phyloP scores from a whole-genome alignment of 2,888 invertebrate genomes.

The Xestoiulus laeticollis region DNA sequence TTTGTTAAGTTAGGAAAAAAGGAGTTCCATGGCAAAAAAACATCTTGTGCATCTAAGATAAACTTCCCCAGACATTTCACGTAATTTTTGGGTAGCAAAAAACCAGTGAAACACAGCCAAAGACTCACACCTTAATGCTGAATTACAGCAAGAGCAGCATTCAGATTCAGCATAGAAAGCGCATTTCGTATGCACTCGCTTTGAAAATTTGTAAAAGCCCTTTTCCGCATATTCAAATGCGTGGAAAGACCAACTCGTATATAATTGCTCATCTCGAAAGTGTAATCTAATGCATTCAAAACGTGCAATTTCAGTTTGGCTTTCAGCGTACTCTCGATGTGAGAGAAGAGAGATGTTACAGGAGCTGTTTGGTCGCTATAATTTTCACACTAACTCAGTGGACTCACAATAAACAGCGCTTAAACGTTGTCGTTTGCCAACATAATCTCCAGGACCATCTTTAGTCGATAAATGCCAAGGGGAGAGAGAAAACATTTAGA shows the following conservation, averaged over 20 bases:
- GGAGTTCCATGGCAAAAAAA: neutral
- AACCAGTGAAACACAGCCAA: neutral
- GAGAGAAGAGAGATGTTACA: neutral
- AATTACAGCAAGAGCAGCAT: neutral
- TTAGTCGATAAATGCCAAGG: constrained; percentile 26
- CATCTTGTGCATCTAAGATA: neutral
- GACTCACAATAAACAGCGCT: constrained; percentile 19
- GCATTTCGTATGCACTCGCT: neutral
- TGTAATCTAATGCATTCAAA: neutral
- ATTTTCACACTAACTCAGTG: constrained; percentile 11
- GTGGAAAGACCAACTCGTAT: neutral
- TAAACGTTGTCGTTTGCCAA: constrained; percentile 26
- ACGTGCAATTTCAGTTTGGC: neutral
- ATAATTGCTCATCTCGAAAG: constrained; percentile 11
- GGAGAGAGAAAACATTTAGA: constrained; percentile 20
- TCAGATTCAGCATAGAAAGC: neutral
- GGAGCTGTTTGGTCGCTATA: neutral
- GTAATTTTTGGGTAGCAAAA: neutral
- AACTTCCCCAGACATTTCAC: neutral
- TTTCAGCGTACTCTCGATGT: neutral
- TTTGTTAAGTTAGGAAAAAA: neutral
- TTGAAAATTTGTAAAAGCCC: neutral
- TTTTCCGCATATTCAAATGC: neutral
- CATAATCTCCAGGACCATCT: constrained; percentile 2
- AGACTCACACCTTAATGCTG: neutral